Evolutionary conservation across 53 echinoderm and acorn worm species (phyloP).

Genomic region (Luidia sarsii): DNA sequence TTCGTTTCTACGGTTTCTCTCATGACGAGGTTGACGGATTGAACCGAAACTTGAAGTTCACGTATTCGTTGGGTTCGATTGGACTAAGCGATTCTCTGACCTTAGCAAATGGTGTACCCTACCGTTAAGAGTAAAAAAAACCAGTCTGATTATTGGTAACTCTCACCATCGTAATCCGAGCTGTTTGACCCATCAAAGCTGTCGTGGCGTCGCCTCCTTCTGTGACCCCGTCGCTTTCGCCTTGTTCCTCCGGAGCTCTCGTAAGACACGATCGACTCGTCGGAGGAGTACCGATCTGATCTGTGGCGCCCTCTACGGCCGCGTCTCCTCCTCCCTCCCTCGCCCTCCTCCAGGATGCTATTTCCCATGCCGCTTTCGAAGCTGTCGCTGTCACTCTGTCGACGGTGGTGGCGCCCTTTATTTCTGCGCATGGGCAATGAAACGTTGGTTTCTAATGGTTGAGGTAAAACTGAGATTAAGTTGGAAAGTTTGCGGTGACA

Average conservation of each 20-base stretch:
- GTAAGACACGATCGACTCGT: constrained; percentile 54
- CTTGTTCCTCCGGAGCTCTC: constrained; percentile 44
- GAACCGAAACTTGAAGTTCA: too few species aligned
- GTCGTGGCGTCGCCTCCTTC: constrained; percentile 22
- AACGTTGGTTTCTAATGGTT: too few species aligned
- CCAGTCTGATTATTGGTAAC: background rate
- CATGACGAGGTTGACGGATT: too few species aligned
- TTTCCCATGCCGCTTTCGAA: constrained; percentile 59
- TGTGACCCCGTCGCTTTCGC: constrained; percentile 15
- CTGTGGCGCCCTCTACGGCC: constrained; percentile 13
- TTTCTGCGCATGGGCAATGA: constrained; percentile 11
- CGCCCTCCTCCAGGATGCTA: constrained; percentile 49
- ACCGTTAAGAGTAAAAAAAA: too few species aligned
- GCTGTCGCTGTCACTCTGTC: constrained; percentile 59
- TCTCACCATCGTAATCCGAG: constrained; percentile 29
- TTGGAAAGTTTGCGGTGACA: too few species aligned
- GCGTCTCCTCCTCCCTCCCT: constrained; percentile 15
- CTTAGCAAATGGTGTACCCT: too few species aligned
- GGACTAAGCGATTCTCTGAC: too few species aligned
- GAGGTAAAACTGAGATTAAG: too few species aligned
- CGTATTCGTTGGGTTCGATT: too few species aligned
- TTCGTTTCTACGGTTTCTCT: too few species aligned
- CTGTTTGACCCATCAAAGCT: constrained; percentile 28
- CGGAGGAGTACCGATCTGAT: constrained; percentile 16
- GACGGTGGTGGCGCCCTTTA: constrained; percentile 31